Conservation (phyloP, 2,113 vertebrate genomes). For the Leptodactylus fuscus region DNA sequence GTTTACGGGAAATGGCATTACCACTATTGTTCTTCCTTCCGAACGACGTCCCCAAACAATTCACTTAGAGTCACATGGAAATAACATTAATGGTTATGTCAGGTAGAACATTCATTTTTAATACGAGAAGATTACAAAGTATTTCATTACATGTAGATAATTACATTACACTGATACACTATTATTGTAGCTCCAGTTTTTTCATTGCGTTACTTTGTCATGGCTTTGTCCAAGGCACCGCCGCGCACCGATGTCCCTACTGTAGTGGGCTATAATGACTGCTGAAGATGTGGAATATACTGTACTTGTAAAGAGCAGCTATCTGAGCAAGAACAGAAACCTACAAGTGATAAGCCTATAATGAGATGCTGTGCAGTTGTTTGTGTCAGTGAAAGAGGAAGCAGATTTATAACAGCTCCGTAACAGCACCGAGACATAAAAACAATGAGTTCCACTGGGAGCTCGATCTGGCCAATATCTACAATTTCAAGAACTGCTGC, state of each 20-base stretch:
- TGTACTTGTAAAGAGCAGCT: neutral
- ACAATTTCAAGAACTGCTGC: neutral
- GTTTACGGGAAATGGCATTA: neutral
- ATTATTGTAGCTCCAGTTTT: neutral
- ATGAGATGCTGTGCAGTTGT: too few relatives aligned
- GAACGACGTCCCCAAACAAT: neutral
- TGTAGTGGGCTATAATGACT: too few relatives aligned
- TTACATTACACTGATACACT: neutral
- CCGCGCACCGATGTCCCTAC: too few relatives aligned
- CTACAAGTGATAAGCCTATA: neutral
- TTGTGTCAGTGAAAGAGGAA: neutral
- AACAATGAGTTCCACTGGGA: neutral
- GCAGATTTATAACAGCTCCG: neutral
- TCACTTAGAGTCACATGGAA: neutral
- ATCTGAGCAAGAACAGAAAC: neutral
- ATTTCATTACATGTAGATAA: neutral
- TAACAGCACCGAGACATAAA: neutral
- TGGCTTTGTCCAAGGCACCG: too few relatives aligned
- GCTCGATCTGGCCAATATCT: neutral
- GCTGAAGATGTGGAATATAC: too few relatives aligned
- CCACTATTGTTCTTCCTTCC: neutral
- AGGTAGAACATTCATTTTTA: neutral
- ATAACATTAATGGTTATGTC: neutral
- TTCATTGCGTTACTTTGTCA: neutral
- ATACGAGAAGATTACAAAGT: neutral